Conservation (phyloP, 2,888 invertebrate species). For the Nasonia oneida region DNA sequence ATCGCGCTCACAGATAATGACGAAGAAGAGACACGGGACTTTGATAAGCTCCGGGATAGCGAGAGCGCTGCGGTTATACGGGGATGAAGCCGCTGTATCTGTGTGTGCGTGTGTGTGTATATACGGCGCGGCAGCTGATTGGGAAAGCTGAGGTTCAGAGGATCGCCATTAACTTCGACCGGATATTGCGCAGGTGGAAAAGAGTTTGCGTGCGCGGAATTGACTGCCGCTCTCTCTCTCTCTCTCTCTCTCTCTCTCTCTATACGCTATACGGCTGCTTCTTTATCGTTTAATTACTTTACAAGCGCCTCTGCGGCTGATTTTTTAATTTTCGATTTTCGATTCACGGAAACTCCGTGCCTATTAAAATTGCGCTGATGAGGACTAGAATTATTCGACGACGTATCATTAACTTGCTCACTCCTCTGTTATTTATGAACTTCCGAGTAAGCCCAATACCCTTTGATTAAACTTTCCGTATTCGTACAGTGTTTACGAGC, state of each 20-base stretch:
- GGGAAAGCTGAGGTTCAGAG: neutral
- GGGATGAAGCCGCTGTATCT: neutral
- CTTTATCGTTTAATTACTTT: conserved; percentile 36
- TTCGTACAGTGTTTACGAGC: neutral
- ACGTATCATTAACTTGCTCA: neutral
- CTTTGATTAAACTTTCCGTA: neutral
- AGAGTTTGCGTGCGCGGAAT: conserved; percentile 38
- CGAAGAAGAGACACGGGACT: conserved; percentile 9
- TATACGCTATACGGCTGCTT: neutral
- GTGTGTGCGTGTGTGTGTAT: neutral
- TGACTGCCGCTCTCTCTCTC: neutral
- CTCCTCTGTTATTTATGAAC: neutral
- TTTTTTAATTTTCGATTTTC: neutral
- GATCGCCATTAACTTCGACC: conserved; percentile 14
- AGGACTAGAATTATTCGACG: too few relatives aligned
- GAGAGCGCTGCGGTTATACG: neutral
- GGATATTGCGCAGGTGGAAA: conserved; percentile 26
- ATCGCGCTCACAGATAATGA: conserved; percentile 41
- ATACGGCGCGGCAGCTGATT: neutral
- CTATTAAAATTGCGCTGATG: too few relatives aligned
- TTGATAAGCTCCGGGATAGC: conserved; percentile 46
- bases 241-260: too few relatives aligned
- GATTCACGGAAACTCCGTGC: too few relatives aligned
- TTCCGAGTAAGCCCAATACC: neutral
- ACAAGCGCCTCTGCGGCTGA: neutral